These are phyloP conservation scores for human (Homo sapiens) DNA, from an alignment of 2,113 vertebrate genomes.

Conservation along the genomic window DNA sequence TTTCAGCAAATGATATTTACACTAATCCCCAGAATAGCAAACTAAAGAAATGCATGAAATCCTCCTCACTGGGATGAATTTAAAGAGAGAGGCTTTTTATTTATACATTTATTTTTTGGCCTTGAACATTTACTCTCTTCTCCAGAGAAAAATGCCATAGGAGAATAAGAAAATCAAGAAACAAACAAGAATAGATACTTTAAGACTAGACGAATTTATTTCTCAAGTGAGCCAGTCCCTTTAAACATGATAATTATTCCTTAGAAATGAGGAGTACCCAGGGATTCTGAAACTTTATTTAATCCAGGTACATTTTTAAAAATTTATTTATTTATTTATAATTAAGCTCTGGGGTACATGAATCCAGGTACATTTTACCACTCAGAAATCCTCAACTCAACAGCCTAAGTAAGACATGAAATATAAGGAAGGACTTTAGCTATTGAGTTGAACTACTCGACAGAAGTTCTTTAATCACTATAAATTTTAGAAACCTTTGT, in stretches of 20 bases:
- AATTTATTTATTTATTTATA: too few species aligned
- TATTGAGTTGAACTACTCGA: background rate
- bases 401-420: background rate
- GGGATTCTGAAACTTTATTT: slow-evolving; percentile 40
- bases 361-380: background rate
- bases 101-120: background rate
- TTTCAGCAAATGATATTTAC: background rate
- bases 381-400: background rate
- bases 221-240: slow-evolving; percentile 44
- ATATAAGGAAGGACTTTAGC: background rate
- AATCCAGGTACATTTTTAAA: background rate
- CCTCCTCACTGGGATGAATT: background rate
- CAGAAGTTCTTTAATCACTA: background rate
- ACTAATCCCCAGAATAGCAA: background rate
- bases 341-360: too few species aligned
- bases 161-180: slow-evolving; percentile 49
- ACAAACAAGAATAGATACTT: slow-evolving; percentile 47
- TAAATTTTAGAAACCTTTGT: background rate
- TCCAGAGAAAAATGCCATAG: background rate
- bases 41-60: background rate
- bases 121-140: background rate
- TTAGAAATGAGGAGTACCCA: slow-evolving; percentile 15
- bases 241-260: slow-evolving; percentile 35
- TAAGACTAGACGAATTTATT: slow-evolving; percentile 44
- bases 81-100: background rate